Percentiles rank a stretch among this genome's conserved stretches.
These are phyloP conservation scores for Drymodes brunneopygia DNA, from an alignment of 2,113 vertebrate species.

Conservation along the genomic window DNA sequence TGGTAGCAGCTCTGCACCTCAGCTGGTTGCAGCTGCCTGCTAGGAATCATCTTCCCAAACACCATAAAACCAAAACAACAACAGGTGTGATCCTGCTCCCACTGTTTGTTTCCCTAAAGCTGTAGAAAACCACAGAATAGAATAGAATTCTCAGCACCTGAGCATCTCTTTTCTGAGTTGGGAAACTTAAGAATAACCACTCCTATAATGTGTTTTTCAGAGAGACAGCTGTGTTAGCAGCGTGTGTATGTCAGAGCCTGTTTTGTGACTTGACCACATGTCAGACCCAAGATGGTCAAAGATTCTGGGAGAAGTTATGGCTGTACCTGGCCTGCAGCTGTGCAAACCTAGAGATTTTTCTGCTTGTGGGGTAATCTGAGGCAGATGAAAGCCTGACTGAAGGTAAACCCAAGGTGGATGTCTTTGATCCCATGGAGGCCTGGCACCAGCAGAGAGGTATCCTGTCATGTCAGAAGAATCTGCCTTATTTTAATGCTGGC, in stretches of 20 bases:
- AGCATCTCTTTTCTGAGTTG: not conserved
- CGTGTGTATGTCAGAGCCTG: accelerated
- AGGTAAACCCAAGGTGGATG: not conserved
- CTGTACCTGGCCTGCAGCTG: slow-evolving; percentile 47
- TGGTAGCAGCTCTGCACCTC: not conserved
- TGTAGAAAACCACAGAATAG: not conserved
- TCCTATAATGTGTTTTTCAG: not conserved
- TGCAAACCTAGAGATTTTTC: not conserved
- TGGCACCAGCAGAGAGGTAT: not conserved
- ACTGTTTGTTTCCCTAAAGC: not conserved
- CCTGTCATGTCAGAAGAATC: not conserved
- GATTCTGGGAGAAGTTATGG: not conserved
- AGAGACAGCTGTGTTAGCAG: not conserved
- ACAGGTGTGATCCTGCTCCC: not conserved
- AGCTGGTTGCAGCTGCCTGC: not conserved
- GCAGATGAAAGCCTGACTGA: not conserved
- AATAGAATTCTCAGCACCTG: not conserved
- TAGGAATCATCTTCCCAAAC: not conserved
- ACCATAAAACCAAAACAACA: not conserved
- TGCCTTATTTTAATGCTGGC: not conserved
- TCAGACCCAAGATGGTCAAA: not conserved
- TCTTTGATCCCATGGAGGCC: not conserved
- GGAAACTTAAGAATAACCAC: not conserved
- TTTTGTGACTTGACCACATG: not conserved
- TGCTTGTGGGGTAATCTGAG: not conserved